phyloP scores from a whole-genome alignment of 2,888 invertebrate species.

The Julus scanicus region DNA sequence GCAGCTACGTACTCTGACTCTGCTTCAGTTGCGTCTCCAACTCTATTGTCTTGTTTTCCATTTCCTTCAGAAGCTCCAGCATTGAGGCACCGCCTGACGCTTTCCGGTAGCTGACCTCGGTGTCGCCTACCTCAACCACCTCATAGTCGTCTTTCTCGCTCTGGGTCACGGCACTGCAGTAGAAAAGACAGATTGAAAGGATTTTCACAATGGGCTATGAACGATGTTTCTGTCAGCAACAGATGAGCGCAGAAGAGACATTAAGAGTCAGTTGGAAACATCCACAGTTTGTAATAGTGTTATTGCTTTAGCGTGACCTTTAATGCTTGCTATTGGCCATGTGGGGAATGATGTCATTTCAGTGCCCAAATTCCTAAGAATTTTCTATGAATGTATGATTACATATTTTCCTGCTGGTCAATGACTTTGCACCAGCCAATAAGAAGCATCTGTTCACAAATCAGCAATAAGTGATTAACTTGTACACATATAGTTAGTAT shows the following conservation, averaged over 20 bases:
- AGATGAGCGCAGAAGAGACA: not conserved
- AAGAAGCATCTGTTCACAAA: not conserved
- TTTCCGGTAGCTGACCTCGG: slow-evolving; percentile 57
- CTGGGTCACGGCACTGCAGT: slow-evolving; percentile 53
- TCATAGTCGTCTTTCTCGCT: slow-evolving; percentile 52
- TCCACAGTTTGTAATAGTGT: too few species aligned
- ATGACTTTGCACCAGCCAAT: not conserved
- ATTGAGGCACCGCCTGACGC: slow-evolving; percentile 50
- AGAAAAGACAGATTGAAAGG: not conserved
- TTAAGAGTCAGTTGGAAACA: not conserved
- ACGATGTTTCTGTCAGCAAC: not conserved
- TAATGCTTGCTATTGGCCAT: too few species aligned
- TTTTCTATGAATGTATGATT: too few species aligned
- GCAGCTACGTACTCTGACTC: slow-evolving; percentile 24
- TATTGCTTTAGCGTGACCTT: too few species aligned
- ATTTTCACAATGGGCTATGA: not conserved
- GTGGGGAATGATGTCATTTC: too few species aligned
- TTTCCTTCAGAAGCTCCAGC: slow-evolving; percentile 32
- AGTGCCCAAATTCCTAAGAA: too few species aligned
- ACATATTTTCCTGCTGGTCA: not conserved
- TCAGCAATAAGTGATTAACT: not conserved
- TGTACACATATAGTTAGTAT: not conserved
- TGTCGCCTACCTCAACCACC: slow-evolving; percentile 55
- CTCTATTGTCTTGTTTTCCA: slow-evolving; percentile 44
- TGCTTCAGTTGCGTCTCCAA: slow-evolving; percentile 57